A percentile compares a stretch with the other conserved stretches of the same genome.
These are phyloP conservation scores for Megaleporinus macrocephalus DNA, from an alignment of 2,113 vertebrate species.

Conservation along the genomic window DNA sequence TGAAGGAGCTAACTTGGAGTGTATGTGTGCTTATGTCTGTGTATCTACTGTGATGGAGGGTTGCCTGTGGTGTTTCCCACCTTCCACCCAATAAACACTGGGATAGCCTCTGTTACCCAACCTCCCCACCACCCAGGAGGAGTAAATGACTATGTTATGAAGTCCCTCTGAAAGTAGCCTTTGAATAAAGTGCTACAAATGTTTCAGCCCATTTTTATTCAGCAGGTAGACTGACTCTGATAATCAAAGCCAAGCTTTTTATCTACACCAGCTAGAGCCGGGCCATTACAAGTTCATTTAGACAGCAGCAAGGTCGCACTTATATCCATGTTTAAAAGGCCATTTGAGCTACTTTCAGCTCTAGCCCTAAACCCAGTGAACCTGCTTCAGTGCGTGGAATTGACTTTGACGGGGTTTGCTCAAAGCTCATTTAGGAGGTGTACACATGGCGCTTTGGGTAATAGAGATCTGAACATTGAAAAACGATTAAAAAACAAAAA, in stretches of 20 bases:
- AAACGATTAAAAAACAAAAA: not conserved
- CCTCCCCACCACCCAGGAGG: too few relatives aligned
- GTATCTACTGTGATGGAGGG: too few relatives aligned
- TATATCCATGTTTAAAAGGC: not conserved
- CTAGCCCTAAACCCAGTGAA: not conserved
- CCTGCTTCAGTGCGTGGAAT: not conserved
- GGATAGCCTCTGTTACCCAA: too few relatives aligned
- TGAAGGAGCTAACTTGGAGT: too few relatives aligned
- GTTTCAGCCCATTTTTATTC: not conserved
- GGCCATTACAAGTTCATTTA: not conserved
- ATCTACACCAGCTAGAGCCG: not conserved
- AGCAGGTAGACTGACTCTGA: not conserved
- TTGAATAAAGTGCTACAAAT: too few relatives aligned
- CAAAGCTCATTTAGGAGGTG: not conserved
- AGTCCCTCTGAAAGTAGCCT: too few relatives aligned
- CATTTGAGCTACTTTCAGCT: not conserved
- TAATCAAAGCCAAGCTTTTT: not conserved
- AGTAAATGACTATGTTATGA: too few relatives aligned
- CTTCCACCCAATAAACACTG: too few relatives aligned
- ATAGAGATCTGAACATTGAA: not conserved
- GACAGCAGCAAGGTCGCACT: not conserved
- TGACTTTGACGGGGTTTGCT: not conserved
- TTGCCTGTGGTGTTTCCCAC: too few relatives aligned
- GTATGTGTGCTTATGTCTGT: too few relatives aligned
- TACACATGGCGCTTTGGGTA: not conserved